Evolutionary conservation across 2,888 invertebrate species (phyloP).

Genomic region (Habrosyne pyritoides): DNA sequence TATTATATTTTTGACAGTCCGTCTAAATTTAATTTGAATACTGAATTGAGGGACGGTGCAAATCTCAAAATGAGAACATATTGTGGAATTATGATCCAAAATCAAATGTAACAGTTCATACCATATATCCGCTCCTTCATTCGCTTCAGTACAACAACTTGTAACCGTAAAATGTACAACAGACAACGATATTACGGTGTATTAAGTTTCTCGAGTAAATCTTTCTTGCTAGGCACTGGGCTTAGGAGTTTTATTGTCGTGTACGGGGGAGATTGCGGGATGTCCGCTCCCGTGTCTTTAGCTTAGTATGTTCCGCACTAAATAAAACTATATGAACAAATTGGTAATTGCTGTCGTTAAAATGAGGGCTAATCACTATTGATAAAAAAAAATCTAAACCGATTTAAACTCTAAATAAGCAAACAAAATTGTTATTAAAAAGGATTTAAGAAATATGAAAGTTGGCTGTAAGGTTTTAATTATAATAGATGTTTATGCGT

Average conservation of each 20-base stretch:
- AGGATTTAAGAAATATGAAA: too few relatives aligned
- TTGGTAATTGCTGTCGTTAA: not conserved
- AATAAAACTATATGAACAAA: slow-evolving; percentile 18
- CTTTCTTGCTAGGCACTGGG: slow-evolving; percentile 70
- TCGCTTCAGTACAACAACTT: slow-evolving; percentile 5
- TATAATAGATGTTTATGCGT: too few relatives aligned
- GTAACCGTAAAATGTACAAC: slow-evolving; percentile 35
- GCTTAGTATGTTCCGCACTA: slow-evolving; percentile 30
- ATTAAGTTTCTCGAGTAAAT: slow-evolving; percentile 80
- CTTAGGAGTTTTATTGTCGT: slow-evolving; percentile 82
- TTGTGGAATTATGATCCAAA: not conserved
- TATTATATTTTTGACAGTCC: too few relatives aligned
- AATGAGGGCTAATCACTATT: not conserved
- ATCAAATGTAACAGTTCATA: not conserved
- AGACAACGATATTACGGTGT: slow-evolving; percentile 68
- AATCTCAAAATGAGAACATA: too few relatives aligned
- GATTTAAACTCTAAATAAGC: too few relatives aligned
- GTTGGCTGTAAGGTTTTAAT: too few relatives aligned
- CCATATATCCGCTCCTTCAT: not conserved
- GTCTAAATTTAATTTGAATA: too few relatives aligned
- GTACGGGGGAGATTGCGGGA: slow-evolving; percentile 43
- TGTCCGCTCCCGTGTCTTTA: slow-evolving; percentile 38
- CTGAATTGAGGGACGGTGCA: too few relatives aligned
- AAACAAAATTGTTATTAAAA: too few relatives aligned
- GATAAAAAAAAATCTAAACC: too few relatives aligned